Percentiles rank a stretch among this genome's conserved stretches.
phyloP scores from a whole-genome alignment of 2,113 vertebrate genomes.

The Otis tarda region DNA sequence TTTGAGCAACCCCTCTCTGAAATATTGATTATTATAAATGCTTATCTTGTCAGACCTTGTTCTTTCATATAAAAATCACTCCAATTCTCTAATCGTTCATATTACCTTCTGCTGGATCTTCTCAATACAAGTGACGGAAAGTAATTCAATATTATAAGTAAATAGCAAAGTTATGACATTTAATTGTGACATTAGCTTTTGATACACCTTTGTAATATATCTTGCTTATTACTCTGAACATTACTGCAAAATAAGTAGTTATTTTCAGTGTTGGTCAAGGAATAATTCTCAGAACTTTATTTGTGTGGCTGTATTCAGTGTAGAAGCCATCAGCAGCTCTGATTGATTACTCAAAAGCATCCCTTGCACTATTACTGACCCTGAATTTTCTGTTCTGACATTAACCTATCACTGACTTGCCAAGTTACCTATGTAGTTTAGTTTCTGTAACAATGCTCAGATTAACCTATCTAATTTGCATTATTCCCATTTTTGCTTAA shows the following conservation, averaged over 20 bases:
- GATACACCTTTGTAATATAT: neutral
- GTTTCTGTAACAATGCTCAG: neutral
- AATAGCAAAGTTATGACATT: neutral
- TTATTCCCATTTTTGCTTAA: neutral
- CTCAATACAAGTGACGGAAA: neutral
- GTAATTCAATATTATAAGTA: neutral
- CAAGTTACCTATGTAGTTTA: neutral
- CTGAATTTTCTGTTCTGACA: neutral
- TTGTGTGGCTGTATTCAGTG: neutral
- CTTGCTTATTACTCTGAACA: neutral
- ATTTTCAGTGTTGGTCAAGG: neutral
- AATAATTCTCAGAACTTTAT: neutral
- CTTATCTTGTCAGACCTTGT: neutral
- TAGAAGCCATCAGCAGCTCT: neutral
- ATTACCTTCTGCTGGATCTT: neutral
- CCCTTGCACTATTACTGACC: neutral
- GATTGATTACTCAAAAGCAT: neutral
- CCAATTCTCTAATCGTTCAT: neutral
- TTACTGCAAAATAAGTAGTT: neutral
- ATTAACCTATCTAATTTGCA: neutral
- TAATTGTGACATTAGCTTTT: neutral
- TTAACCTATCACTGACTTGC: neutral
- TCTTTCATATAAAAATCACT: neutral
- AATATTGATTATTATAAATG: neutral
- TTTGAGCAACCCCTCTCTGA: neutral